Percentiles rank a stretch among this genome's conserved stretches.
phyloP scores from a whole-genome alignment of 2,888 invertebrate species.

The Doris montereyensis region DNA sequence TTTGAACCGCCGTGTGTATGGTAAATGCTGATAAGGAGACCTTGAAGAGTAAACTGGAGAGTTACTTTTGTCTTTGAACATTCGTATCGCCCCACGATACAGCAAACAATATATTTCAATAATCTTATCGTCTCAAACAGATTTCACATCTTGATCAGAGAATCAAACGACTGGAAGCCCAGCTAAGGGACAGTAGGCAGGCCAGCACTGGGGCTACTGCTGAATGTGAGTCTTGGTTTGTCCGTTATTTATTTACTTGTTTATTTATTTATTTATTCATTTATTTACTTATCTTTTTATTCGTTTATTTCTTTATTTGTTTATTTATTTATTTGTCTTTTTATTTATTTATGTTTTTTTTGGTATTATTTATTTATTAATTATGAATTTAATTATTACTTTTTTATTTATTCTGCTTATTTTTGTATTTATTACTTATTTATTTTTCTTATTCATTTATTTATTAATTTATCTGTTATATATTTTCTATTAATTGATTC shows the following conservation, averaged over 20 bases:
- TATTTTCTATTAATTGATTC: no score
- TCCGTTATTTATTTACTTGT: neutral
- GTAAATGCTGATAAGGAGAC: no score
- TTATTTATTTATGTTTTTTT: neutral
- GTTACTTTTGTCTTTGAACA: no score
- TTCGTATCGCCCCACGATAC: no score
- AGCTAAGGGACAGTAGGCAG: slow-evolving; percentile 78
- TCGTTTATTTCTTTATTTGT: no score
- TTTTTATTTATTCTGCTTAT: no score
- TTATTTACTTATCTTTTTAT: neutral
- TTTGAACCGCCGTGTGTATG: no score
- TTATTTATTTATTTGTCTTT: no score
- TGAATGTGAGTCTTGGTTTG: slow-evolving; percentile 75
- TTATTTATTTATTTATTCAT: neutral
- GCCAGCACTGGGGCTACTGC: slow-evolving; percentile 78
- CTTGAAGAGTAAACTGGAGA: no score
- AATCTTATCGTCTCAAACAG: no score
- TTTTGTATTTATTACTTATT: neutral
- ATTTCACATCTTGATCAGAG: slow-evolving; percentile 76
- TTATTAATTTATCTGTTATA: neutral
- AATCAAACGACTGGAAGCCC: slow-evolving; percentile 79
- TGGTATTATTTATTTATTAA: neutral
- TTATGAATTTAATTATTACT: neutral
- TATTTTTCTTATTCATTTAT: neutral
- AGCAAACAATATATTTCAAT: no score